phyloP scores from a whole-genome alignment of 1,140 invertebrate species.

The Ceratoteleas bidentatus region DNA sequence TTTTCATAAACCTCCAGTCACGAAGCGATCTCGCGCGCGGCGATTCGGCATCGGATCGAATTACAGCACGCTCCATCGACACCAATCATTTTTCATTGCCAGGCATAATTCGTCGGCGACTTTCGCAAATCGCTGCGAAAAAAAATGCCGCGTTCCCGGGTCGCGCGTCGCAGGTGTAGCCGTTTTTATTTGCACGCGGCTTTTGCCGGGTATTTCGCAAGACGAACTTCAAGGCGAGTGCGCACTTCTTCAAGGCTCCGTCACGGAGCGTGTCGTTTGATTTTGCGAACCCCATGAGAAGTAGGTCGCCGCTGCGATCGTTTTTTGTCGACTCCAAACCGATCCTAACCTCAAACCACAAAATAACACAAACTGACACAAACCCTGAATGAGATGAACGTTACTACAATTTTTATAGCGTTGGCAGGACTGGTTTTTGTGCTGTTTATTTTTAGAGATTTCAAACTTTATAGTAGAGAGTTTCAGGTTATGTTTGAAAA shows the following conservation, averaged over 20 bases:
- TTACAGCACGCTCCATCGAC: slow-evolving; percentile 28
- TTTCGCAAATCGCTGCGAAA: slow-evolving; percentile 51
- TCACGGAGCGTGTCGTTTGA: slow-evolving; percentile 43
- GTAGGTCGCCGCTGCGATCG: slow-evolving; percentile 38
- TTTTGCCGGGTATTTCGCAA: slow-evolving; percentile 55
- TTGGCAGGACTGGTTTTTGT: too few species aligned
- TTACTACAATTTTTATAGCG: too few species aligned
- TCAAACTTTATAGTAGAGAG: too few species aligned
- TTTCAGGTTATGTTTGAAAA: too few species aligned
- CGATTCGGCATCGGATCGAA: slow-evolving; percentile 27
- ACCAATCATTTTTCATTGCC: slow-evolving; percentile 55
- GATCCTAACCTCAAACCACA: background rate
- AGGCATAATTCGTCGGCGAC: slow-evolving; percentile 47
- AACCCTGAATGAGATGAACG: too few species aligned
- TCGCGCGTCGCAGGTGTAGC: slow-evolving; percentile 42
- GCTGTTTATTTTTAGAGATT: too few species aligned
- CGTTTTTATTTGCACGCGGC: slow-evolving; percentile 42
- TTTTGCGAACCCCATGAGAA: slow-evolving; percentile 40
- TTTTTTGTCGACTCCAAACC: background rate
- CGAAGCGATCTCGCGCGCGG: background rate
- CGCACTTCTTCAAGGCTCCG: slow-evolving; percentile 56
- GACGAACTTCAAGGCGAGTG: slow-evolving; percentile 44
- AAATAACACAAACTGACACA: background rate
- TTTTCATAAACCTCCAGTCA: background rate
- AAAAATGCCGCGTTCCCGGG: slow-evolving; percentile 45